Conservation (phyloP, 2,888 invertebrate species). For the Acleris cristana region DNA sequence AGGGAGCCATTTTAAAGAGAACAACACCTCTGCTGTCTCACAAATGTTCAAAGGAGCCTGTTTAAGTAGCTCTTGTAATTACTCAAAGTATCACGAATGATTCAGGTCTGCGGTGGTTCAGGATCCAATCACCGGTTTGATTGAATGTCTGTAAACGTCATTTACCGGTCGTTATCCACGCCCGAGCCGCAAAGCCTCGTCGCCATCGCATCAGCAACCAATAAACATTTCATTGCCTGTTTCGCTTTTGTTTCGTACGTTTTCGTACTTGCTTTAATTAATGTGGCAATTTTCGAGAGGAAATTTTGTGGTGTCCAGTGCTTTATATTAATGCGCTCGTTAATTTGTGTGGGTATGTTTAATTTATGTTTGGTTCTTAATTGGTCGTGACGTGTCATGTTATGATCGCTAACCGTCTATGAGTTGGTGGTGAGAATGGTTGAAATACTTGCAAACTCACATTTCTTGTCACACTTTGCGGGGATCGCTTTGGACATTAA, state of each 20-base stretch:
- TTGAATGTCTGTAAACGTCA: constrained; percentile 70
- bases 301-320: not conserved
- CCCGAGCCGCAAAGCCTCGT: constrained; percentile 56
- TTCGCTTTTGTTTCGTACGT: constrained; percentile 43
- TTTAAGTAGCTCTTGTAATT: no score
- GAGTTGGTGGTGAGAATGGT: no score
- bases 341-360: not conserved
- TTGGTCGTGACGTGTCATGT: no score
- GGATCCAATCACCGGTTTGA: constrained; percentile 66
- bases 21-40: no score
- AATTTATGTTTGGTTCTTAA: no score
- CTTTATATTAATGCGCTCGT: not conserved
- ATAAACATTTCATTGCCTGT: constrained; percentile 65
- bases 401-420: no score
- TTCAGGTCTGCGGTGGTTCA: constrained; percentile 44
- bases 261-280: constrained; percentile 13
- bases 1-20: no score
- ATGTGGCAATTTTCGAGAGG: constrained; percentile 7
- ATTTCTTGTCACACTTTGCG: no score
- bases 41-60: no score
- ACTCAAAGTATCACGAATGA: no score
- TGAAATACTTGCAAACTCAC: no score
- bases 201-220: constrained; percentile 52
- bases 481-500: no score
- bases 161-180: constrained; percentile 73